Base-by-base conservation (phyloP, 1,140 invertebrate species). In the Diplogasteroides magnus region DNA sequence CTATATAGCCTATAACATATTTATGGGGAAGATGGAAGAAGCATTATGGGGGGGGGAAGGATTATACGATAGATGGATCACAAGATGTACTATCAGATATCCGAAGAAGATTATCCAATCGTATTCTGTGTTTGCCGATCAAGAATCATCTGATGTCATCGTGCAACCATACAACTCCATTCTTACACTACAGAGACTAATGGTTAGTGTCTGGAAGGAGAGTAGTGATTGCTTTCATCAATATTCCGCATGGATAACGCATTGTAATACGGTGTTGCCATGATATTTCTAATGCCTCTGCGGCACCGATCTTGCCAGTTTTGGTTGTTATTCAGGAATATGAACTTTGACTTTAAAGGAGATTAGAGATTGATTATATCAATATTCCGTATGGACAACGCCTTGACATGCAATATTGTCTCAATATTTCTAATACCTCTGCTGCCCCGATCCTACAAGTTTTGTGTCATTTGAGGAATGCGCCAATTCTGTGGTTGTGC, bases 91-190 rank as follows among this genome's bases (percentile, higher is more conserved):
- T n/a, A n/a, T 64, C 64, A 86, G 85, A 74, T 98, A 94, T 86
- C 94, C 94, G 1, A 98, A 98, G 84, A 98, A 98, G 83, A 84
- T 98, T 2, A 91, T 98, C 25, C 92, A 98, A 86, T 98, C 96
- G 0, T 99, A 98, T 83, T 98, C 94, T 80, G 96, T 98, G 0
- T 98, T 99, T 85, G 96, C 96, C 0, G 31, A 60, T 25, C 93
- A 97, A 86, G 93, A 97, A 73, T 89, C 76, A 78, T 92, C 93
- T 84, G 96, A 98, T 86, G 96, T 99, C 25, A 94, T 99, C 0
- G 96, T 99, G 1, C 95, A 98, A 83, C 97, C 97, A 0, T 99
- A 99, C 85, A 99, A 99, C 85, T 97, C 94, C 0, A 83, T 98
- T 29, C 85, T 99, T 6, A 98, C 96, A 0, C 84, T 98, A 23